phyloP scores from a whole-genome alignment of 1,140 invertebrate species.

The Drosophila neocordata region DNA sequence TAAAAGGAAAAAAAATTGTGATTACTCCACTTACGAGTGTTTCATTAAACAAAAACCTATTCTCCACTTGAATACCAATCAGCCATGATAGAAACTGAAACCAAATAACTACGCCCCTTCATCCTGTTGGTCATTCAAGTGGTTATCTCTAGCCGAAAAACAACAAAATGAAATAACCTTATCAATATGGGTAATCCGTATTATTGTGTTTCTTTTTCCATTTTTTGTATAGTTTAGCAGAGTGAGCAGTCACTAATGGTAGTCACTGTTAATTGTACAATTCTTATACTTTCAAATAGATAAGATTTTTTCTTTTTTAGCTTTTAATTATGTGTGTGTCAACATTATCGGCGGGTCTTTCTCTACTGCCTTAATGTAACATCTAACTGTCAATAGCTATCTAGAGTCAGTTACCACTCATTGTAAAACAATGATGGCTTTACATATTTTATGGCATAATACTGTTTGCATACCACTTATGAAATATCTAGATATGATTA shows the following conservation, averaged over 20 bases:
- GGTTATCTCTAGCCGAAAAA: slow-evolving; percentile 11
- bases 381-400: slow-evolving; percentile 17
- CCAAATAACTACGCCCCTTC: background rate
- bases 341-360: slow-evolving; percentile 22
- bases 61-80: slow-evolving; percentile 70
- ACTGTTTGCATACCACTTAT: slow-evolving; percentile 2
- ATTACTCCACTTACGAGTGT: slow-evolving; percentile 71
- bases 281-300: slow-evolving; percentile 34
- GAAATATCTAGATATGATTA: background rate
- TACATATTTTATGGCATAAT: slow-evolving; percentile 1
- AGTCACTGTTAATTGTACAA: slow-evolving; percentile 56
- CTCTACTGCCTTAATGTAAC: slow-evolving; percentile 3
- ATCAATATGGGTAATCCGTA: slow-evolving; percentile 51
- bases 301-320: slow-evolving; percentile 35
- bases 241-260: slow-evolving; percentile 50
- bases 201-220: slow-evolving; percentile 30
- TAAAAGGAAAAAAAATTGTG: slow-evolving; percentile 44
- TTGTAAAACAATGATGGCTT: background rate
- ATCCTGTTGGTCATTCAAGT: slow-evolving; percentile 7
- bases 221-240: slow-evolving; percentile 29
- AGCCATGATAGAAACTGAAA: slow-evolving; percentile 44
- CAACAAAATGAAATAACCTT: slow-evolving; percentile 40
- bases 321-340: slow-evolving; percentile 56
- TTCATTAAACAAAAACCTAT: slow-evolving; percentile 50
- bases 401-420: background rate